Evolutionary conservation across 2,113 vertebrate species (phyloP).

Genomic region (Natator depressus): DNA sequence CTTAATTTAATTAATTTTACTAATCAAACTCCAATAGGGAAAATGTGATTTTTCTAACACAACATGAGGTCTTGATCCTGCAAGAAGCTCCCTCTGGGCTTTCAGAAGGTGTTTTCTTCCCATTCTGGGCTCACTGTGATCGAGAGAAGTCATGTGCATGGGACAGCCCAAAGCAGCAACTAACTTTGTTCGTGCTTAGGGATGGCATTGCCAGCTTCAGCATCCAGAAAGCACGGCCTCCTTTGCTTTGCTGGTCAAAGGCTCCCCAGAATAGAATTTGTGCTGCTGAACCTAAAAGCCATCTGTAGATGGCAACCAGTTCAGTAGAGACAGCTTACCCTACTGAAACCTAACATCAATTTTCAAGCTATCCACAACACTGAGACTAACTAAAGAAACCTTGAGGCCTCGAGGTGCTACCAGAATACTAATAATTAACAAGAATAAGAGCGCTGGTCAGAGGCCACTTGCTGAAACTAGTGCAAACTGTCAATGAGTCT

Average conservation of each 20-base stretch:
- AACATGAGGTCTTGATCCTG: accelerated
- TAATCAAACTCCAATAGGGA: background rate
- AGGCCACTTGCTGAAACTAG: background rate
- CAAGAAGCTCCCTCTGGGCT: accelerated
- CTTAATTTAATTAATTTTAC: background rate
- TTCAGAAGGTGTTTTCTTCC: background rate
- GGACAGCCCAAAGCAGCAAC: background rate
- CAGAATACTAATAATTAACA: background rate
- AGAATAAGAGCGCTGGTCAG: background rate
- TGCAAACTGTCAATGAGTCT: background rate
- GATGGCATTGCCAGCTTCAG: background rate
- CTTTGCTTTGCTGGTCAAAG: background rate
- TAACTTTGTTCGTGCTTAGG: background rate
- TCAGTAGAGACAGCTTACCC: background rate
- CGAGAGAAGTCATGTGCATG: background rate
- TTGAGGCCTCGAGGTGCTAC: background rate
- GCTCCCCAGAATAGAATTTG: background rate
- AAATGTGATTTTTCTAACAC: accelerated
- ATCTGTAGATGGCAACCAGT: background rate
- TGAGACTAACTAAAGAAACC: background rate
- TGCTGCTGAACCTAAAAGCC: background rate
- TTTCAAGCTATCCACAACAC: background rate
- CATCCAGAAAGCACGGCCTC: background rate
- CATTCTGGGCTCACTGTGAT: background rate
- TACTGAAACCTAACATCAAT: background rate